phyloP scores from a whole-genome alignment of 92 coral and sea anemone species.

The Isaurus tuberculatus region DNA sequence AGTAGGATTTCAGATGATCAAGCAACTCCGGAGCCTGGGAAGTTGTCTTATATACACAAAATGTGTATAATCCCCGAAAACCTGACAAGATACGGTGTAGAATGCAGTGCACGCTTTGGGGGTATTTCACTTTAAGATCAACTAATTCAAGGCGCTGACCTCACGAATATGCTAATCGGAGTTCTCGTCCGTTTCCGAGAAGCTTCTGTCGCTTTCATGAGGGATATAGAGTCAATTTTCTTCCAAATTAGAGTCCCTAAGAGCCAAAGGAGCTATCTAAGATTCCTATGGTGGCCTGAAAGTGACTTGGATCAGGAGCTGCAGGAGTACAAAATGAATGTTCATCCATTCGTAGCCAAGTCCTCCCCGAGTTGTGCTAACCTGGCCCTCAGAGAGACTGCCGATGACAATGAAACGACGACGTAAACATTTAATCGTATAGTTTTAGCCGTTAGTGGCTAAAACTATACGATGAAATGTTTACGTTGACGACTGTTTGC shows the following conservation, averaged over 20 bases:
- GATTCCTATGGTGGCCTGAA: not conserved
- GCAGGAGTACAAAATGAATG: not conserved
- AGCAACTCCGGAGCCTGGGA: constrained; percentile 21
- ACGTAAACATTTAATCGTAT: no score
- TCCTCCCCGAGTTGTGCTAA: not conserved
- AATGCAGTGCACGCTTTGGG: constrained; percentile 58
- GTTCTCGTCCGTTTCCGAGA: not conserved
- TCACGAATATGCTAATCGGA: constrained; percentile 26
- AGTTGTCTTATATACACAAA: constrained; percentile 56
- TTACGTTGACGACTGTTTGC: no score
- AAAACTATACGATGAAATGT: no score
- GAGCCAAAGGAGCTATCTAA: not conserved
- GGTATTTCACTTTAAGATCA: constrained; percentile 57
- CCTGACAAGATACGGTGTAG: constrained; percentile 64
- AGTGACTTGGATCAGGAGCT: not conserved
- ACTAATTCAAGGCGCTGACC: constrained; percentile 56
- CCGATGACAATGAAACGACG: not conserved
- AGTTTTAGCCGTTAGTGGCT: no score
- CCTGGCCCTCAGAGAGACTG: not conserved
- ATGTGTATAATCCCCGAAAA: constrained; percentile 54
- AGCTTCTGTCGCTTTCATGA: constrained; percentile 27
- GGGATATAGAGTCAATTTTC: constrained; percentile 17
- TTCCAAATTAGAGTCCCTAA: not conserved
- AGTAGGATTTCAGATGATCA: constrained; percentile 39
- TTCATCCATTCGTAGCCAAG: not conserved